These are phyloP conservation scores for Enoplosus armatus DNA, from an alignment of 2,797 vertebrate genomes.

Conservation along the genomic window DNA sequence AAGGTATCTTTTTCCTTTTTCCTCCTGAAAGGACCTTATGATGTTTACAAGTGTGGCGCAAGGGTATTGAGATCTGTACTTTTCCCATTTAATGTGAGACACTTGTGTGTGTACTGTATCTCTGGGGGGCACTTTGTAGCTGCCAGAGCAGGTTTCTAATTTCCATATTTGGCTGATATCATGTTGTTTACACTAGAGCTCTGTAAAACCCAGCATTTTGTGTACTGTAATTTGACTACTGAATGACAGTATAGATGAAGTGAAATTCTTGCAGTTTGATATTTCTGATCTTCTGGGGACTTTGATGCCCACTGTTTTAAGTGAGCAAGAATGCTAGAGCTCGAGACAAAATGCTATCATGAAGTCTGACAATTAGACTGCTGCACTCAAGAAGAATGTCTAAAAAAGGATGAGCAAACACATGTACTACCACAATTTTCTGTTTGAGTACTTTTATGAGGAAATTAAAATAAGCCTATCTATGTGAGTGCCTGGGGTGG, in stretches of 20 bases:
- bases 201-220: conserved; percentile 69
- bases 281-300: conserved; percentile 13
- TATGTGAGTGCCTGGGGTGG: conserved; percentile 27
- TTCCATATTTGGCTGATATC: conserved; percentile 55
- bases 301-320: conserved; percentile 69
- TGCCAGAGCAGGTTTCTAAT: conserved; percentile 36
- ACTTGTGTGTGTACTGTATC: conserved; percentile 39
- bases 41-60: conserved; percentile 63
- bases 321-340: conserved; percentile 41
- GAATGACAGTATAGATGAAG: conserved; percentile 44
- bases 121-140: conserved; percentile 36
- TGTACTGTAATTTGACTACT: conserved; percentile 66
- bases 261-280: conserved; percentile 7
- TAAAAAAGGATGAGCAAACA: conserved; percentile 19
- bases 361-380: conserved; percentile 21
- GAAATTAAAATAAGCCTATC: conserved; percentile 15
- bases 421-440: conserved; percentile 9
- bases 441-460: conserved; percentile 3
- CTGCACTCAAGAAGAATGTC: conserved; percentile 32
- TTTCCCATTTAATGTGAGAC: conserved; percentile 61
- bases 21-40: conserved; percentile 25
- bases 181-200: conserved; percentile 71
- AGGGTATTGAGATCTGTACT: conserved; percentile 42
- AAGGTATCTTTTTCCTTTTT: neutral
- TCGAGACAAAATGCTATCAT: conserved; percentile 4